phyloP scores from a whole-genome alignment of 2,113 vertebrate species.

The Hyperopisus bebe region DNA sequence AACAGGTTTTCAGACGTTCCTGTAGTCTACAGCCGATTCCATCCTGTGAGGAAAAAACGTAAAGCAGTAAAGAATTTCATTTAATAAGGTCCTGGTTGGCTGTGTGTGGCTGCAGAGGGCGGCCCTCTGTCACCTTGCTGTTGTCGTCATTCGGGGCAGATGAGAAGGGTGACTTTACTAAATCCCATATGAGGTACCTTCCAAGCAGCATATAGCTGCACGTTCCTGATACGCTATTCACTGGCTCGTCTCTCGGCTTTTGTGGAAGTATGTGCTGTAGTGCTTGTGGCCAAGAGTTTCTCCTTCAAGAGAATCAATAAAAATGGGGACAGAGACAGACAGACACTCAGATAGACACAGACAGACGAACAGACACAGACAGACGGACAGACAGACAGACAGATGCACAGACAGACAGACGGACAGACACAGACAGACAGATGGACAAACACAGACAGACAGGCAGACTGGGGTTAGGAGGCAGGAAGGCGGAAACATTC shows the following conservation, averaged over 20 bases:
- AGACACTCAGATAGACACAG: not conserved
- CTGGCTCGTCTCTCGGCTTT: not conserved
- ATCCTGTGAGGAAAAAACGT: not conserved
- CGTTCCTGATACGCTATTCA: not conserved
- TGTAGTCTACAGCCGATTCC: not conserved
- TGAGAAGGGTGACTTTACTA: not conserved
- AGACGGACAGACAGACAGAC: not conserved
- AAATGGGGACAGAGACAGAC: not conserved
- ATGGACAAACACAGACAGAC: not conserved
- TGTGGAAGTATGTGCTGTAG: not conserved
- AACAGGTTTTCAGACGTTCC: conserved; percentile 5
- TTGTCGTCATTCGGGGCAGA: not conserved
- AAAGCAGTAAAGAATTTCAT: not conserved
- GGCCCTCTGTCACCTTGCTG: not conserved
- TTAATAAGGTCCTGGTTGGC: not conserved
- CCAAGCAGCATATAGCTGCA: not conserved
- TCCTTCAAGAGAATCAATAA: not conserved
- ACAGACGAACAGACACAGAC: not conserved
- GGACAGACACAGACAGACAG: not conserved
- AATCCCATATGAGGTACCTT: not conserved
- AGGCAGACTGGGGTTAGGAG: not conserved
- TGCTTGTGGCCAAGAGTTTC: not conserved
- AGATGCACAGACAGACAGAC: not conserved
- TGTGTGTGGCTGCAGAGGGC: not conserved
- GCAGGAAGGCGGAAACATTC: not conserved